A percentile compares a stretch with the other conserved stretches of the same genome.
Evolutionary conservation across 2,113 vertebrate genomes (phyloP).

Genomic region (Engystomops pustulosus): DNA sequence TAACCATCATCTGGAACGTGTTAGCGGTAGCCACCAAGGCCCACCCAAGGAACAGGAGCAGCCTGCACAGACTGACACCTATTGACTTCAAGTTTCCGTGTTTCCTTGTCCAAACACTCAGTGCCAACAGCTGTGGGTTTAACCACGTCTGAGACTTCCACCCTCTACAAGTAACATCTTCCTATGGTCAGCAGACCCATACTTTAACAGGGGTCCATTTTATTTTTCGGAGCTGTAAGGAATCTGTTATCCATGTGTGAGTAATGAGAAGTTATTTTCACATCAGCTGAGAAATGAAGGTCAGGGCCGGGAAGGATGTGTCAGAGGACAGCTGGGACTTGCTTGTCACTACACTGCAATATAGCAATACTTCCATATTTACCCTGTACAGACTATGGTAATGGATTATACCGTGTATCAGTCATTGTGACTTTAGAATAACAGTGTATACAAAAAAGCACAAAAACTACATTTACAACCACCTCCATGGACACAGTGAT

Average conservation of each 20-base stretch:
- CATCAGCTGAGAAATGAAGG: constrained; percentile 66
- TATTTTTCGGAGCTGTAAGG: constrained; percentile 73
- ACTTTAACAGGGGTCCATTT: constrained; percentile 74
- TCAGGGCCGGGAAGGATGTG: constrained; percentile 15
- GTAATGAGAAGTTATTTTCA: constrained; percentile 71
- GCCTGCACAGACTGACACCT: constrained; percentile 41
- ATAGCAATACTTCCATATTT: not conserved
- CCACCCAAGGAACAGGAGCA: constrained; percentile 2
- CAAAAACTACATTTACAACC: too few species aligned
- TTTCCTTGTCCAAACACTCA: constrained; percentile 26
- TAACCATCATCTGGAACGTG: constrained; percentile 45
- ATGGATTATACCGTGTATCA: too few species aligned
- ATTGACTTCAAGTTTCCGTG: constrained; percentile 26
- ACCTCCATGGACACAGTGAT: too few species aligned
- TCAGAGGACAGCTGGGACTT: constrained; percentile 9
- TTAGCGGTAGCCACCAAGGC: constrained; percentile 26
- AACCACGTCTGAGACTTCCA: constrained; percentile 45
- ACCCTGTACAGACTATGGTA: not conserved
- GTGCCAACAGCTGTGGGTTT: constrained; percentile 58
- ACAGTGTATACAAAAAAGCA: not conserved
- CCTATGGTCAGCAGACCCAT: constrained; percentile 66
- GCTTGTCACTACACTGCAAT: not conserved
- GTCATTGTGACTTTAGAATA: not conserved
- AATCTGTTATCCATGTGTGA: constrained; percentile 79
- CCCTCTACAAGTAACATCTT: constrained; percentile 62